A percentile compares a stretch with the other conserved stretches of the same genome.
Evolutionary conservation across 2,888 invertebrate genomes (phyloP).

Genomic region (Apomyelois bistriatella): DNA sequence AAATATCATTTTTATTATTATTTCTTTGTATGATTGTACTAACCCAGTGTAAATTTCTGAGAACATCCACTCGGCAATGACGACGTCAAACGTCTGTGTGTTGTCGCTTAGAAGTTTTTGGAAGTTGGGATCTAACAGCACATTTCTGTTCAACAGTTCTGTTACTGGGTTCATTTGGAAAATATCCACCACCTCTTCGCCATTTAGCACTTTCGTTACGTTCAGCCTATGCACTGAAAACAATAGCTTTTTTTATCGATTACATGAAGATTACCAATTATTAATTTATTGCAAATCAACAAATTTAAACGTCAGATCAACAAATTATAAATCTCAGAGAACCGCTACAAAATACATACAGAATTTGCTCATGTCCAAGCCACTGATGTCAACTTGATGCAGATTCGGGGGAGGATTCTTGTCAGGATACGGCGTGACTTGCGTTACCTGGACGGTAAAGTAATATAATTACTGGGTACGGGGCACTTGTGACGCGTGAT

Average conservation of each 20-base stretch:
- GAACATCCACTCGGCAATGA: not conserved
- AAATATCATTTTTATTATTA: too few relatives aligned
- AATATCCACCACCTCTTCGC: not conserved
- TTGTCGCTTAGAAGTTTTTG: not conserved
- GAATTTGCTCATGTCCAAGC: not conserved
- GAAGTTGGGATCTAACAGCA: not conserved
- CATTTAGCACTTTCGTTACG: not conserved
- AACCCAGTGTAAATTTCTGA: not conserved
- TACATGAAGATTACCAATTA: too few relatives aligned
- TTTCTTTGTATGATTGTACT: not conserved
- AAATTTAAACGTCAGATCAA: too few relatives aligned
- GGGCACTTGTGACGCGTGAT: too few relatives aligned
- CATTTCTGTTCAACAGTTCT: not conserved
- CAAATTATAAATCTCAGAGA: too few relatives aligned
- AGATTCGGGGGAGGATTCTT: not conserved
- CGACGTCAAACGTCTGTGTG: constrained; percentile 31
- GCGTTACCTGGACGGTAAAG: not conserved
- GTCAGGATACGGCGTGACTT: not conserved
- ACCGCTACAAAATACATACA: not conserved
- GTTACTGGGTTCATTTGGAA: not conserved
- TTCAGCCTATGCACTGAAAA: not conserved
- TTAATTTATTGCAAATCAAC: too few relatives aligned
- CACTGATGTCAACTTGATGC: constrained; percentile 44
- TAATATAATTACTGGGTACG: not conserved
- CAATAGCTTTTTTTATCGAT: not conserved